Conservation (phyloP, 37 sponge, comb jelly and placozoan genomes). For the Crambe crambe region DNA sequence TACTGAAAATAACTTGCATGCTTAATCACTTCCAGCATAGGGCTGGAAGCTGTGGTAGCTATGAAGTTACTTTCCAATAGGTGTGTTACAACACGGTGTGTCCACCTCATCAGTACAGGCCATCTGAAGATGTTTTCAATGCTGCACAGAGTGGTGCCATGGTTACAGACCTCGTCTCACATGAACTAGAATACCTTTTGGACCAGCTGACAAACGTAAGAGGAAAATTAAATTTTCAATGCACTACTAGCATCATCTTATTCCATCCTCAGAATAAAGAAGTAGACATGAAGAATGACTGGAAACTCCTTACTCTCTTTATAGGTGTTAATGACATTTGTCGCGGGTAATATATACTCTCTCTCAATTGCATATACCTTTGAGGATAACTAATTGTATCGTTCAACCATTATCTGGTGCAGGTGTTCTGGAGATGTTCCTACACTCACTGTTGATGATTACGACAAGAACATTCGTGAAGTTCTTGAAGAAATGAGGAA, state of each 20-base stretch:
- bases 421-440: conserved; percentile 75
- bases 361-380: too few relatives aligned
- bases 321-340: conserved; percentile 86
- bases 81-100: conserved; percentile 71
- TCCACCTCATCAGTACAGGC: conserved; percentile 74
- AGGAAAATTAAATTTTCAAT: neutral
- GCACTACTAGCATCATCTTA: neutral
- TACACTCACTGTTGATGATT: conserved; percentile 58
- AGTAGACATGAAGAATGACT: conserved; percentile 81
- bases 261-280: neutral
- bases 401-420: too few relatives aligned
- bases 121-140: conserved; percentile 74
- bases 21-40: too few relatives aligned
- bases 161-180: conserved; percentile 56
- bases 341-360: conserved; percentile 67
- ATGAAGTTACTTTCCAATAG: conserved; percentile 25
- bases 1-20: too few relatives aligned
- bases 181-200: conserved; percentile 68
- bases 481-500: conserved; percentile 53
- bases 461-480: conserved; percentile 53
- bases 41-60: too few relatives aligned
- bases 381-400: too few relatives aligned
- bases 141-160: conserved; percentile 90
- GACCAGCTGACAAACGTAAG: conserved; percentile 46
- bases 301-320: conserved; percentile 80